Conservation (phyloP, 2,888 invertebrate species). For the Heliconius cydno region DNA sequence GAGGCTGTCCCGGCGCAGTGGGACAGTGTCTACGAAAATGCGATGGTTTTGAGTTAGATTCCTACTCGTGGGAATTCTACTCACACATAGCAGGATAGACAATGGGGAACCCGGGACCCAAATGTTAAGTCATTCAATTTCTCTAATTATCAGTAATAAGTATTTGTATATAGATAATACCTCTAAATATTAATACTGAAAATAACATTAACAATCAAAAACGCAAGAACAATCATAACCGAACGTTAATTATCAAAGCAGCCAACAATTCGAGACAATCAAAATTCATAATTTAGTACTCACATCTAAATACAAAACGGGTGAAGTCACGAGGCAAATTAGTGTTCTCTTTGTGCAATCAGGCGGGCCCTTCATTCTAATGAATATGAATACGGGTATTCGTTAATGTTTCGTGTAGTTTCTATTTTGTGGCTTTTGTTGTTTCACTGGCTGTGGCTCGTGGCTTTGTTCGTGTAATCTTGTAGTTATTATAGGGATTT, state of each 20-base stretch:
- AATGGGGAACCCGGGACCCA: too few relatives aligned
- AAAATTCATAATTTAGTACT: slow-evolving; percentile 54
- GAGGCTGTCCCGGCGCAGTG: too few relatives aligned
- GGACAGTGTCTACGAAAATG: too few relatives aligned
- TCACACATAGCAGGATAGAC: too few relatives aligned
- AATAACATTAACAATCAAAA: too few relatives aligned
- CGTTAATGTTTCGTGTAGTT: slow-evolving; percentile 39
- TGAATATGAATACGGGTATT: slow-evolving; percentile 75
- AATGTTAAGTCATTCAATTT: too few relatives aligned
- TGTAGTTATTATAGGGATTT: too few relatives aligned
- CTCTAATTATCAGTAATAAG: too few relatives aligned
- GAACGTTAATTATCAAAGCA: slow-evolving; percentile 35
- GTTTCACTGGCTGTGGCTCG: not conserved
- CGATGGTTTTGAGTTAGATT: too few relatives aligned
- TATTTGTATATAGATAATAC: too few relatives aligned
- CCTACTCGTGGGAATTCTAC: too few relatives aligned
- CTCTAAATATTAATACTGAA: too few relatives aligned
- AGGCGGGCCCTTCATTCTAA: slow-evolving; percentile 80
- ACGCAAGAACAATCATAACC: not conserved
- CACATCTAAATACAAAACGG: slow-evolving; percentile 72
- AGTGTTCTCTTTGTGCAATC: slow-evolving; percentile 83
- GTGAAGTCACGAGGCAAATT: slow-evolving; percentile 76
- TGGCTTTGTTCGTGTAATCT: not conserved
- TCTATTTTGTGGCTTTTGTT: slow-evolving; percentile 3
- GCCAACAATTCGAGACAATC: slow-evolving; percentile 34